Conservation (phyloP, 2,888 invertebrate genomes). For the Melolontha melolontha region DNA sequence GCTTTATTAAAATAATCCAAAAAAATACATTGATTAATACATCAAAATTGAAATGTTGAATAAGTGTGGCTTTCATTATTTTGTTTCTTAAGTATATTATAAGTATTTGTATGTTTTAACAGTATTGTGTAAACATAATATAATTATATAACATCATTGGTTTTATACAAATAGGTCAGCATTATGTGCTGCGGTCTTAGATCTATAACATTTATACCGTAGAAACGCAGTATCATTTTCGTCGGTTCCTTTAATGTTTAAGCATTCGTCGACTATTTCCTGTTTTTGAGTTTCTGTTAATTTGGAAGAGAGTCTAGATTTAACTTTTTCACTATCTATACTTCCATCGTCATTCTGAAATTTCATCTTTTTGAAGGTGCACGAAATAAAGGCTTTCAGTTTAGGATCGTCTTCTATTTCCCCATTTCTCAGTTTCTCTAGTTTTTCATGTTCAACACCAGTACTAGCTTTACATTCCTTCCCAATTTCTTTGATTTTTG, state of each 20-base stretch:
- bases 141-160: no score
- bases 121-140: no score
- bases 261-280: conserved; percentile 44
- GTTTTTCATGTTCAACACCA: conserved; percentile 56
- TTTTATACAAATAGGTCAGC: background rate
- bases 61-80: no score
- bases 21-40: no score
- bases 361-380: conserved; percentile 66
- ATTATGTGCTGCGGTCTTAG: conserved; percentile 57
- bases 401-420: conserved; percentile 65
- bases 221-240: conserved; percentile 64
- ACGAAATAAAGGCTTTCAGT: conserved; percentile 66
- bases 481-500: conserved; percentile 48
- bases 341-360: conserved; percentile 62
- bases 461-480: conserved; percentile 56
- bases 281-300: conserved; percentile 25
- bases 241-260: conserved; percentile 43
- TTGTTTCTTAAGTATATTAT: no score
- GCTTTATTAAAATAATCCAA: no score
- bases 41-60: no score
- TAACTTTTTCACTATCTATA: conserved; percentile 58
- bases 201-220: conserved; percentile 66
- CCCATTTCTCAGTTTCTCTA: conserved; percentile 57
- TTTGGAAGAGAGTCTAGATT: conserved; percentile 62
- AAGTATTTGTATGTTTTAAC: no score